Percentiles rank a stretch among this genome's conserved stretches.
phyloP scores from a whole-genome alignment of 2,797 vertebrate genomes.

The Eleutherodactylus coqui region DNA sequence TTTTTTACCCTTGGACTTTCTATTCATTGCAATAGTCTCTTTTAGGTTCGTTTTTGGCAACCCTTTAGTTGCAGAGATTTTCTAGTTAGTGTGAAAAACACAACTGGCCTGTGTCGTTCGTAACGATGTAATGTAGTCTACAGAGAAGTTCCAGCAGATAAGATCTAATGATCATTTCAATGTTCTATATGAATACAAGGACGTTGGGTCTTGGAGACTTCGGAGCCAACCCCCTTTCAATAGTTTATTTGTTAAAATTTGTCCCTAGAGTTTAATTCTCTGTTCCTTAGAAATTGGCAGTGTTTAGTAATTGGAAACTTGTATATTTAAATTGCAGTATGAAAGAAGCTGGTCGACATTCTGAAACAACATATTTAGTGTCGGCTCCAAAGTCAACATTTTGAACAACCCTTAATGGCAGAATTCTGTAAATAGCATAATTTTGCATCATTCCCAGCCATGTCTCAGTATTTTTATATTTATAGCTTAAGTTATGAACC shows the following conservation, averaged over 20 bases:
- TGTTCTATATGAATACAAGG: background rate
- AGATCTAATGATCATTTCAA: background rate
- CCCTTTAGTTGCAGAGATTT: background rate
- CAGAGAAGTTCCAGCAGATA: constrained; percentile 6
- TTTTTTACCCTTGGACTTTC: background rate
- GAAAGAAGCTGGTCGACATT: constrained; percentile 53
- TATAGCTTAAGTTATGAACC: constrained; percentile 29
- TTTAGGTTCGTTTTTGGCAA: background rate
- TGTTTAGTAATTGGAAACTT: constrained; percentile 53
- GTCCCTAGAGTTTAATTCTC: constrained; percentile 37
- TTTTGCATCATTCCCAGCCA: constrained; percentile 20
- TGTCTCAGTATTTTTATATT: constrained; percentile 44
- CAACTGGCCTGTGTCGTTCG: background rate
- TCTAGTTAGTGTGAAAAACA: background rate
- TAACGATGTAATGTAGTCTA: background rate
- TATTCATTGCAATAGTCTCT: background rate
- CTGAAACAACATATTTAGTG: constrained; percentile 53
- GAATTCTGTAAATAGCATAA: constrained; percentile 42
- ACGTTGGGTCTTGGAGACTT: background rate
- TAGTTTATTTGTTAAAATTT: constrained; percentile 54
- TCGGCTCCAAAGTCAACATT: constrained; percentile 47
- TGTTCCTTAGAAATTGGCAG: constrained; percentile 57
- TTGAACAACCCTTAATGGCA: constrained; percentile 49
- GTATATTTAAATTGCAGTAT: constrained; percentile 46
- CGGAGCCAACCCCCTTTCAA: constrained; percentile 13